These are phyloP conservation scores for Helicoverpa armigera DNA, from an alignment of 1,140 invertebrate species.

Conservation along the genomic window DNA sequence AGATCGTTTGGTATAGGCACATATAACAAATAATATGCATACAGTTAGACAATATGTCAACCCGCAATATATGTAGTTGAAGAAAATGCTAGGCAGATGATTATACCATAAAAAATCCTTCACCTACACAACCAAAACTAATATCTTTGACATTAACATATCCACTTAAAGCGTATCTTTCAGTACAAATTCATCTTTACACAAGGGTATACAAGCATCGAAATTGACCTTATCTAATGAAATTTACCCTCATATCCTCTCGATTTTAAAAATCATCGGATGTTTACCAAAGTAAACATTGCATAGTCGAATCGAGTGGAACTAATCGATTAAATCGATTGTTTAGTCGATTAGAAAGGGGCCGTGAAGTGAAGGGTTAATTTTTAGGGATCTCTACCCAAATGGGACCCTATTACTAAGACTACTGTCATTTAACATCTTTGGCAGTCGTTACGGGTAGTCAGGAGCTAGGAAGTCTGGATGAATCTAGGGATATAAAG, in stretches of 20 bases:
- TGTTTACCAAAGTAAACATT: conserved; percentile 7
- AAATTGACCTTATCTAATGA: conserved; percentile 10
- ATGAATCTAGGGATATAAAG: too few relatives aligned
- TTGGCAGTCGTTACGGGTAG: too few relatives aligned
- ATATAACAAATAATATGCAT: too few relatives aligned
- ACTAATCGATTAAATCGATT: conserved; percentile 41
- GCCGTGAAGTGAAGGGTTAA: conserved; percentile 13
- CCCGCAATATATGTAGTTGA: too few relatives aligned
- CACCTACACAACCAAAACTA: too few relatives aligned
- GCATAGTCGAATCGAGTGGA: conserved; percentile 37
- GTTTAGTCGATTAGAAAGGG: conserved; percentile 25
- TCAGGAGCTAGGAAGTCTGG: too few relatives aligned
- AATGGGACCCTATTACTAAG: too few relatives aligned
- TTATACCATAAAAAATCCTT: too few relatives aligned
- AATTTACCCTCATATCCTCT: not conserved
- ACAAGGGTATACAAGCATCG: not conserved
- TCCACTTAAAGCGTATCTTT: not conserved
- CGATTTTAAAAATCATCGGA: not conserved
- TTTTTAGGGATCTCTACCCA: not conserved
- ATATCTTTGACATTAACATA: not conserved
- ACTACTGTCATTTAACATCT: too few relatives aligned
- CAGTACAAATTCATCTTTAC: not conserved
- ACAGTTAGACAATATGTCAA: too few relatives aligned
- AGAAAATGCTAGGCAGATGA: too few relatives aligned
- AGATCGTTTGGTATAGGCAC: too few relatives aligned